These are phyloP conservation scores for Anoplius nigerrimus DNA, from an alignment of 2,888 invertebrate genomes.

Conservation along the genomic window DNA sequence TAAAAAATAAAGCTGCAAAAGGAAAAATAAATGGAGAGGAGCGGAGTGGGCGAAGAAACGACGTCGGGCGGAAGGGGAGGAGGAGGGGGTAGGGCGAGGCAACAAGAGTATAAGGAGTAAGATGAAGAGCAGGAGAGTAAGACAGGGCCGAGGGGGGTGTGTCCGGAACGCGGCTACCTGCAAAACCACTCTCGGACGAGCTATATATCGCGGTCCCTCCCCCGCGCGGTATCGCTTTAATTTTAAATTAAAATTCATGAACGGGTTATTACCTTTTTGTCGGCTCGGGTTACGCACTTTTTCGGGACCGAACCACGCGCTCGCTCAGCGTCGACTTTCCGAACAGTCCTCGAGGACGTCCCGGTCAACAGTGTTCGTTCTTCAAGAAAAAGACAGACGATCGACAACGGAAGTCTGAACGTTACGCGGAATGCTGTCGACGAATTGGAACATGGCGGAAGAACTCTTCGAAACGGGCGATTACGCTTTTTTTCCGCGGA, in stretches of 20 bases:
- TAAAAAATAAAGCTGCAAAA: too few relatives aligned
- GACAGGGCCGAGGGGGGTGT: conserved; percentile 55
- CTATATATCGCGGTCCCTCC: conserved; percentile 62
- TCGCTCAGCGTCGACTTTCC: conserved; percentile 23
- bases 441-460: background rate
- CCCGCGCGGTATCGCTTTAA: conserved; percentile 66
- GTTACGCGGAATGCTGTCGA: background rate
- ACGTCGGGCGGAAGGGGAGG: conserved; percentile 12
- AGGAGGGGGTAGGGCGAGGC: conserved; percentile 13
- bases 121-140: conserved; percentile 45
- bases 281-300: conserved; percentile 58
- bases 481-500: conserved; percentile 25
- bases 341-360: conserved; percentile 38
- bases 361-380: background rate
- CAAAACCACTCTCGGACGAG: conserved; percentile 62
- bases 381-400: background rate
- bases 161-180: conserved; percentile 62
- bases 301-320: conserved; percentile 43
- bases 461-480: conserved; percentile 9
- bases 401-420: background rate
- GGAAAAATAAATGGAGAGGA: background rate
- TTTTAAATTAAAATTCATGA: conserved; percentile 70
- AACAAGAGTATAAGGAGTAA: conserved; percentile 31
- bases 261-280: conserved; percentile 63
- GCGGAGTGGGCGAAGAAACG: conserved; percentile 19